Base-by-base conservation (phyloP, 2,797 vertebrate species). In the Gorsachius magnificus region DNA sequence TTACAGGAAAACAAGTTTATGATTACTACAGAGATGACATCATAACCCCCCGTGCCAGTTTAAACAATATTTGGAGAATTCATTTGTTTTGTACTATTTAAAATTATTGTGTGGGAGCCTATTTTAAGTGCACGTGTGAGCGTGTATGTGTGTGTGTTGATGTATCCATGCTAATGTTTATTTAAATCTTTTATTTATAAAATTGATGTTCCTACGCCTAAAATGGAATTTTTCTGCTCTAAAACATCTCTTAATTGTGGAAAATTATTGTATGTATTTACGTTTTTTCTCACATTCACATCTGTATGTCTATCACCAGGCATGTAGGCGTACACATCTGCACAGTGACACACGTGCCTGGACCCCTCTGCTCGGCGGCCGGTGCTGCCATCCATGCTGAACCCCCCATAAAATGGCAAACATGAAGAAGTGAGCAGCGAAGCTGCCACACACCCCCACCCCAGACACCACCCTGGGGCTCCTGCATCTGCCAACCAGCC, bases 31-130 rank as follows among this genome's bases (percentile, higher is more conserved):
- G 84, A 51, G 77, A 91, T 98, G 94, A 97, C 95, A 97, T 97
- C 97, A 97, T 80, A 81, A 83, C 53, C 81, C 72, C 61, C 46
- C 0, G 33, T 93, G 96, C 96, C 97, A 97, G 96, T 94, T 97
- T 96, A 97, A 98, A 97, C 94, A 97, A 90, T 95, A 96, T 97
- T 97, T 96, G 84, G 94, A 89, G 96, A 96, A 97, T 97, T 95
- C 88, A 94, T 96, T 97, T 97, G 96, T 90, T 97, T 96, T 96
- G 92, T 93, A 84, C 96, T 95, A 97, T 96, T 96, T 95, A 94
- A 94, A 96, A 96, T 96, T 90, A 61, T 64, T 92, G 82, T 97
- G 96, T 97, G 96, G 93, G 95, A 97, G 92, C 95, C 92, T 96
- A 92, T 95, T 97, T 91, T 65, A 86, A 95, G 64, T 65, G 83